phyloP scores from a whole-genome alignment of 2,113 vertebrate genomes.

The Orthonyx spaldingii region DNA sequence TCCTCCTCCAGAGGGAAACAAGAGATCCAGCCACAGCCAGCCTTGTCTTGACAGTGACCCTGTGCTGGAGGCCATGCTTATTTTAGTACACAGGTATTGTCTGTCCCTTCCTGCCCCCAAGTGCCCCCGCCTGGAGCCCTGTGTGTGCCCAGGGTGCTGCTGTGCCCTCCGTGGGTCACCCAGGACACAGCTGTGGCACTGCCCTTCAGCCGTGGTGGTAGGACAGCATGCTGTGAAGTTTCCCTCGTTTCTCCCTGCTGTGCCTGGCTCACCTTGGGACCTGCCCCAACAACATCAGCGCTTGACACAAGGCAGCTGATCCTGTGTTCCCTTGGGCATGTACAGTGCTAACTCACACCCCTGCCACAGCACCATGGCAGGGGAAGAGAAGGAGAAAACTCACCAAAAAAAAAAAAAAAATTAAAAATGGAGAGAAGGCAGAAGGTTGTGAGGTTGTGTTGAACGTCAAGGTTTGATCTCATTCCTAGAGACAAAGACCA shows the following conservation, averaged over 20 bases:
- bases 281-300: too few relatives aligned
- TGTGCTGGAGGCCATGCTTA: accelerated
- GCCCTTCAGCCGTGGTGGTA: background rate
- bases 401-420: background rate
- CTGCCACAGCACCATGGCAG: accelerated
- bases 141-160: accelerated
- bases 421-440: background rate
- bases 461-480: background rate
- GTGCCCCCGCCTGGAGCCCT: background rate
- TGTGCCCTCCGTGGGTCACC: accelerated
- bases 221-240: background rate
- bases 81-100: background rate
- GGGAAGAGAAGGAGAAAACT: background rate
- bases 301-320: background rate
- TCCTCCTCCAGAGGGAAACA: background rate
- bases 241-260: background rate
- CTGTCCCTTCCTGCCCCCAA: background rate
- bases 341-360: background rate
- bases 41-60: accelerated
- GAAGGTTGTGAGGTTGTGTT: background rate
- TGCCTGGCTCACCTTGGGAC: background rate
- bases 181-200: accelerated
- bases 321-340: accelerated
- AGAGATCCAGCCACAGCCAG: background rate
- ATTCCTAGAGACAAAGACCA: background rate